These are phyloP conservation scores for Megalops atlanticus DNA, from an alignment of 2,113 vertebrate genomes.

Conservation along the genomic window DNA sequence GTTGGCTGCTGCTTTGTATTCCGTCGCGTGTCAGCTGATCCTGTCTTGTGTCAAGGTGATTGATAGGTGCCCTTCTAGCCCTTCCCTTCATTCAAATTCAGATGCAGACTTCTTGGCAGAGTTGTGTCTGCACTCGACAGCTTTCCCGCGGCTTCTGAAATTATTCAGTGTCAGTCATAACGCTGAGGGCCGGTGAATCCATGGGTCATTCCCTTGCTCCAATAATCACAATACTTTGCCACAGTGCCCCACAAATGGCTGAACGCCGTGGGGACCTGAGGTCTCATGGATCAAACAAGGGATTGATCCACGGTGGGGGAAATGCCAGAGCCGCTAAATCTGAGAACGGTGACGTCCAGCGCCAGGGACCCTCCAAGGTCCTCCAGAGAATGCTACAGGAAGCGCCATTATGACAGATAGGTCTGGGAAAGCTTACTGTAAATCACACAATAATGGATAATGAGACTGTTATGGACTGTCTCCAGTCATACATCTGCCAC, in stretches of 20 bases:
- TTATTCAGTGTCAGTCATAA: neutral
- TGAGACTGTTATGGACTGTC: constrained; percentile 46
- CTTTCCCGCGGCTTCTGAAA: neutral
- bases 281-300: neutral
- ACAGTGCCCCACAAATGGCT: neutral
- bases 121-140: neutral
- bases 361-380: constrained; percentile 19
- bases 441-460: constrained; percentile 55
- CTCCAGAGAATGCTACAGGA: constrained; percentile 10
- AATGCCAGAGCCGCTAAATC: neutral
- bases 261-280: neutral
- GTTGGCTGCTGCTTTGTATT: constrained; percentile 53
- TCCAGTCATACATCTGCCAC: constrained; percentile 42
- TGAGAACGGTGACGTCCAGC: neutral
- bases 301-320: neutral
- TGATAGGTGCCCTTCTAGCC: constrained; percentile 50
- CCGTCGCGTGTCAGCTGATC: constrained; percentile 43
- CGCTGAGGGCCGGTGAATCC: neutral
- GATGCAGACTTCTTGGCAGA: too few relatives aligned
- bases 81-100: neutral
- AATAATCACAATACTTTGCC: neutral
- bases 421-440: constrained; percentile 39
- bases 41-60: constrained; percentile 49
- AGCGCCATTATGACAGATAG: constrained; percentile 50
- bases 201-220: neutral